Percentiles rank a stretch among this genome's conserved stretches.
phyloP scores from a whole-genome alignment of 2,888 invertebrate species.

The Diogma glabrata region DNA sequence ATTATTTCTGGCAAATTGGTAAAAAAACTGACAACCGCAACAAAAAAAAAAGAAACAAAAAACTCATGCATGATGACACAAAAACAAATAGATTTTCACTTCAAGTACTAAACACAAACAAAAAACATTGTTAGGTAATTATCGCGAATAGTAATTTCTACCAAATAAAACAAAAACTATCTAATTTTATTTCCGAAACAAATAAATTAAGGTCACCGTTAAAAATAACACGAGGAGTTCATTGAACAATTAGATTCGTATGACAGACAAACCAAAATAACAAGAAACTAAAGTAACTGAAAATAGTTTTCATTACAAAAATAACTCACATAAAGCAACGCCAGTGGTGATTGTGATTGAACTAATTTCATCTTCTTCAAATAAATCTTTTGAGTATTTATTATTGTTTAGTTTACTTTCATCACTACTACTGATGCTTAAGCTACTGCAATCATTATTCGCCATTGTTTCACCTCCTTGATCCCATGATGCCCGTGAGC shows the following conservation, averaged over 20 bases:
- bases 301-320: not conserved
- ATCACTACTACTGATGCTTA: constrained; percentile 42
- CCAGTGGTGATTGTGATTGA: constrained; percentile 16
- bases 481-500: constrained; percentile 34
- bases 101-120: not conserved
- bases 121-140: not conserved
- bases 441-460: constrained; percentile 40
- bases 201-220: constrained; percentile 4
- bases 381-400: constrained; percentile 3
- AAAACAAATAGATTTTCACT: too few species aligned
- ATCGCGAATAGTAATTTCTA: too few species aligned
- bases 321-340: constrained; percentile 16
- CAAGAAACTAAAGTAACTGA: not conserved
- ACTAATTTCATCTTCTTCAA: constrained; percentile 16
- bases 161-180: not conserved
- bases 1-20: too few species aligned
- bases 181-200: constrained; percentile 7
- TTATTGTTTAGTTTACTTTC: constrained; percentile 33
- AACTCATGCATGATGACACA: too few species aligned
- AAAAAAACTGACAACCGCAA: too few species aligned
- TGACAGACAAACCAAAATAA: not conserved
- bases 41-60: too few species aligned
- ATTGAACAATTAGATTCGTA: not conserved
- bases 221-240: not conserved
- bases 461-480: constrained; percentile 56